Conservation (phyloP, 2,888 invertebrate genomes). For the Drosophila paramelanica region DNA sequence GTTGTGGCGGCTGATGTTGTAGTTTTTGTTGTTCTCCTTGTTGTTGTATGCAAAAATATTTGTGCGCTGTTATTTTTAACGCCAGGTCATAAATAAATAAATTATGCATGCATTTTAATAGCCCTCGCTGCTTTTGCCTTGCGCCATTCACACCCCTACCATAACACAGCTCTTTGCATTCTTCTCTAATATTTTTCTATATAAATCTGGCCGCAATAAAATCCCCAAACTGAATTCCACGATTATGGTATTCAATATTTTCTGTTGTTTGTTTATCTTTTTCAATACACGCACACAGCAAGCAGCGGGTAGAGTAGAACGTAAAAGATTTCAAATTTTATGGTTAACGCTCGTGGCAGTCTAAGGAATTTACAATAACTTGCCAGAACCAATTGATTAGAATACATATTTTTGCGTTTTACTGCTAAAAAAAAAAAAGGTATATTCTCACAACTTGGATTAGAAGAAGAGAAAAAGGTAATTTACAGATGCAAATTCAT, state of each 20-base stretch:
- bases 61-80: slow-evolving; percentile 67
- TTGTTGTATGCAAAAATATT: slow-evolving; percentile 71
- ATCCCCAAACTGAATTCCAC: slow-evolving; percentile 54
- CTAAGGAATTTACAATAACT: slow-evolving; percentile 58
- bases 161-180: slow-evolving; percentile 1
- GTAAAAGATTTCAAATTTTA: slow-evolving; percentile 78
- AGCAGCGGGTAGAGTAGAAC: slow-evolving; percentile 37
- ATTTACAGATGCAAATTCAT: background rate
- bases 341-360: slow-evolving; percentile 76
- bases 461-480: too few relatives aligned
- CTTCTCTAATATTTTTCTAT: slow-evolving; percentile 57
- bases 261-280: slow-evolving; percentile 69
- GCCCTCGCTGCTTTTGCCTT: slow-evolving; percentile 11
- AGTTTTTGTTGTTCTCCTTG: slow-evolving; percentile 11
- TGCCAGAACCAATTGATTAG: slow-evolving; percentile 66
- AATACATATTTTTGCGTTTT: slow-evolving; percentile 39
- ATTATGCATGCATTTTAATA: slow-evolving; percentile 68
- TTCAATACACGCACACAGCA: slow-evolving; percentile 20
- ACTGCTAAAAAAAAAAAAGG: slow-evolving; percentile 15
- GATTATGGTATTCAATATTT: slow-evolving; percentile 49
- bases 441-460: background rate
- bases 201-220: slow-evolving; percentile 52
- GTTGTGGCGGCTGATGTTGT: slow-evolving; percentile 7
- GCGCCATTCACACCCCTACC: background rate
- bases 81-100: slow-evolving; percentile 63